A percentile compares a stretch with the other conserved stretches of the same genome.
Conservation (phyloP, 2,113 vertebrate species). For the Pica pica region DNA sequence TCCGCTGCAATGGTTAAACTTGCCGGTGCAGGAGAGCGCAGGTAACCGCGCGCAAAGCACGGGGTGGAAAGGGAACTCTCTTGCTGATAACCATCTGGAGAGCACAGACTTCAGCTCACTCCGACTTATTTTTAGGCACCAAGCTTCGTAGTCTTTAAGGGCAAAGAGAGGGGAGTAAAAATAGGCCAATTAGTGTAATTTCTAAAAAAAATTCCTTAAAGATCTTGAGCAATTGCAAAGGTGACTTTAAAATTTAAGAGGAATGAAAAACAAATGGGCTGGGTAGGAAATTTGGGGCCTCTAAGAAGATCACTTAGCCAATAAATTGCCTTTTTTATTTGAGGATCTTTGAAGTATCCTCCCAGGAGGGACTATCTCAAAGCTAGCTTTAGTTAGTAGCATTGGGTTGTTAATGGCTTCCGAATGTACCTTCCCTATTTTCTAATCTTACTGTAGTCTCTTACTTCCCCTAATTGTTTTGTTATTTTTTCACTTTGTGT, state of each 20-base stretch:
- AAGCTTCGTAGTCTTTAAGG: conserved; percentile 34
- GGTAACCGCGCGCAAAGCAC: not conserved
- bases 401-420: conserved; percentile 38
- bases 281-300: conserved; percentile 42
- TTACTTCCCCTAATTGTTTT: not conserved
- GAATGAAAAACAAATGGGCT: conserved; percentile 53
- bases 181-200: conserved; percentile 64
- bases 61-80: not conserved
- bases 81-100: conserved; percentile 43
- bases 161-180: conserved; percentile 57
- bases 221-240: conserved; percentile 46
- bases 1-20: not conserved
- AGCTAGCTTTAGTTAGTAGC: conserved; percentile 10
- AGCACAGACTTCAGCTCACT: conserved; percentile 19
- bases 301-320: conserved; percentile 21
- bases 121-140: conserved; percentile 60
- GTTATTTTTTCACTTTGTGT: not conserved
- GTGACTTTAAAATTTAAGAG: conserved; percentile 60
- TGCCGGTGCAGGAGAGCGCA: not conserved
- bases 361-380: conserved; percentile 19
- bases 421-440: conserved; percentile 34
- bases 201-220: conserved; percentile 54
- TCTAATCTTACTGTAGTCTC: not conserved
- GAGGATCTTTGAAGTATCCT: conserved; percentile 51
- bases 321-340: conserved; percentile 52